Percentiles rank a stretch among this genome's conserved stretches.
These are phyloP conservation scores for Papilio polytes DNA, from an alignment of 1,140 invertebrate species.

Conservation along the genomic window DNA sequence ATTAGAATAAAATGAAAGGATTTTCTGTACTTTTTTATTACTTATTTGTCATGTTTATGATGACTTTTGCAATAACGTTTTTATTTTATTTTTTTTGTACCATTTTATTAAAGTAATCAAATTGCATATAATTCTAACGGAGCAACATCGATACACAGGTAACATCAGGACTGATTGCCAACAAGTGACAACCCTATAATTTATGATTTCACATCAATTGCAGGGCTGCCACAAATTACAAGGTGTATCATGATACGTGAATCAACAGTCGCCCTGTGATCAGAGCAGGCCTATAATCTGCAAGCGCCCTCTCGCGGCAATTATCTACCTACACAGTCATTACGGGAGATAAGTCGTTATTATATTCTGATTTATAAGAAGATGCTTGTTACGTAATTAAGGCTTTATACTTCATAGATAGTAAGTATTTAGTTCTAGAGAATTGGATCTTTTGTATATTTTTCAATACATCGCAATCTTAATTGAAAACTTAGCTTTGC, in stretches of 20 bases:
- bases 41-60: too few relatives aligned
- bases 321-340: conserved; percentile 8
- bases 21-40: too few relatives aligned
- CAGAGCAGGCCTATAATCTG: conserved; percentile 5
- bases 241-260: conserved; percentile 37
- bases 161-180: conserved; percentile 41
- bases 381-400: conserved; percentile 8
- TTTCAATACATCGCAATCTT: not conserved
- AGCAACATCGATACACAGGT: not conserved
- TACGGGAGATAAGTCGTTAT: not conserved
- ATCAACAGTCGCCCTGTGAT: conserved; percentile 39
- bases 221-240: conserved; percentile 42
- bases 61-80: not conserved
- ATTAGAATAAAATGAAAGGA: not conserved
- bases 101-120: not conserved
- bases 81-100: not conserved
- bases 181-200: conserved; percentile 18
- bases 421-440: not conserved
- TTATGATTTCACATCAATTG: conserved; percentile 30
- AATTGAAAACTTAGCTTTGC: not conserved
- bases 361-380: conserved; percentile 23
- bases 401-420: not conserved
- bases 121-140: not conserved
- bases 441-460: not conserved
- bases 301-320: not conserved